These are phyloP conservation scores for Petaurus breviceps DNA, from an alignment of 2,113 vertebrate species.

Conservation along the genomic window DNA sequence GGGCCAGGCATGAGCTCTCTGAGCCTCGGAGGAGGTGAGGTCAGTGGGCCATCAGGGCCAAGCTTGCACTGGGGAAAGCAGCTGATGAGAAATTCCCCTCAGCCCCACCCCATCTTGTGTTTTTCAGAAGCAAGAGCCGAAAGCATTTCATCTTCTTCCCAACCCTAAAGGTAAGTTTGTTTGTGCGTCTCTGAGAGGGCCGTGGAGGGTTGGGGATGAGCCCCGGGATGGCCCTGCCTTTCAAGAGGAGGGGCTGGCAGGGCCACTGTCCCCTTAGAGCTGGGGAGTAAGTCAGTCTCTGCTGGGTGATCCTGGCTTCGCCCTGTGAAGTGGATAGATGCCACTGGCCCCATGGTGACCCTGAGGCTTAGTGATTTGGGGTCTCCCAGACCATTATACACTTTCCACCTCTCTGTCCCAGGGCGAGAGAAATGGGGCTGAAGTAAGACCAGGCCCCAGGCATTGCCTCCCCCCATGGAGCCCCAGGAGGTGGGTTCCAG, in stretches of 20 bases:
- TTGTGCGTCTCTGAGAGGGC: accelerated
- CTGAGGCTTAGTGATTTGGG: background rate
- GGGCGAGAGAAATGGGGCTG: background rate
- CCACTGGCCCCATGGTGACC: too few species aligned
- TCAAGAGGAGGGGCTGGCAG: too few species aligned
- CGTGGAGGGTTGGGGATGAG: too few species aligned
- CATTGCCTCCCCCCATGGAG: too few species aligned
- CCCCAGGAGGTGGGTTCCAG: background rate
- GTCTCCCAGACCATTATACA: too few species aligned
- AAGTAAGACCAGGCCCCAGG: background rate
- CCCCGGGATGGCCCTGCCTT: too few species aligned
- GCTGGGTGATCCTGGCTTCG: too few species aligned
- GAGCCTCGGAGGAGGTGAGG: too few species aligned
- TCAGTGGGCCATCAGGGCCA: background rate
- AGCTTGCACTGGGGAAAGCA: accelerated
- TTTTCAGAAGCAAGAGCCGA: constrained; percentile 89
- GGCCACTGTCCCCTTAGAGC: too few species aligned
- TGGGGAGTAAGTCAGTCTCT: too few species aligned
- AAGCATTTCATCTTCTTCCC: constrained; percentile 94
- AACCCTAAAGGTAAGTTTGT: constrained; percentile 89
- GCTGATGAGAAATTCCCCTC: background rate
- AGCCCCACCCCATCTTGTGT: background rate
- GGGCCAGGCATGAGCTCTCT: background rate
- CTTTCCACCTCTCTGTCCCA: background rate
- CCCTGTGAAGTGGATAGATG: too few species aligned